phyloP scores from a whole-genome alignment of 2,888 invertebrate species.

The Choreutis nemorana region DNA sequence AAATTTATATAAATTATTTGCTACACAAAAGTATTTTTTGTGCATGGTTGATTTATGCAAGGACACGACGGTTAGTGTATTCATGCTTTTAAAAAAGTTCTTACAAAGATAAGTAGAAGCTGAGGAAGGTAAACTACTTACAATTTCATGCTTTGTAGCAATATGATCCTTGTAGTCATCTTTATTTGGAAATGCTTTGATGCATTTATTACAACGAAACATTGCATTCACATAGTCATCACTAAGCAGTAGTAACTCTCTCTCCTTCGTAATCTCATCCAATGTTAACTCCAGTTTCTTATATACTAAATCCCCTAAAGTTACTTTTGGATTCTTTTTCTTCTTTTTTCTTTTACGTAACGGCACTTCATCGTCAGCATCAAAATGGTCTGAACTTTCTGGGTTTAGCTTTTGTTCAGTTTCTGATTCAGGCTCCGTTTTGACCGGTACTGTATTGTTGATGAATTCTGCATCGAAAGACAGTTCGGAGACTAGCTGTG shows the following conservation, averaged over 20 bases:
- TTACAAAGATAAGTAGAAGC: too few relatives aligned
- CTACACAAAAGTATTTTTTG: too few relatives aligned
- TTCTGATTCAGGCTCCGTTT: constrained; percentile 4
- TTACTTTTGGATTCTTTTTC: too few relatives aligned
- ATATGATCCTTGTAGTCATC: constrained; percentile 45
- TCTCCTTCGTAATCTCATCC: constrained; percentile 32
- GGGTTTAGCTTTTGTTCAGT: too few relatives aligned
- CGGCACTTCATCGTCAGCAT: constrained; percentile 17
- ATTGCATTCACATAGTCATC: constrained; percentile 46
- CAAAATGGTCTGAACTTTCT: constrained; percentile 13
- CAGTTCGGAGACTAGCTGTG: too few relatives aligned
- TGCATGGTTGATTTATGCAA: too few relatives aligned
- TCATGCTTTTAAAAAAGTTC: too few relatives aligned
- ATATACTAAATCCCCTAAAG: too few relatives aligned
- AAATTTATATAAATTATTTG: too few relatives aligned
- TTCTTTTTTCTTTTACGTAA: constrained; percentile 15
- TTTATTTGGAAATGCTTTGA: constrained; percentile 35
- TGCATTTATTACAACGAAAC: constrained; percentile 39
- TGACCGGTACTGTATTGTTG: background rate
- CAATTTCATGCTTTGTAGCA: constrained; percentile 35
- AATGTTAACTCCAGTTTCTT: constrained; percentile 26
- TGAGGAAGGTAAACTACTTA: constrained; percentile 20
- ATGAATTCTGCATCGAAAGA: too few relatives aligned
- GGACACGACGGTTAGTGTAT: too few relatives aligned
- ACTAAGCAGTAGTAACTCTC: constrained; percentile 17